A percentile compares a stretch with the other conserved stretches of the same genome.
phyloP scores from a whole-genome alignment of 2,113 vertebrate species.

The Brienomyrus brachyistius region DNA sequence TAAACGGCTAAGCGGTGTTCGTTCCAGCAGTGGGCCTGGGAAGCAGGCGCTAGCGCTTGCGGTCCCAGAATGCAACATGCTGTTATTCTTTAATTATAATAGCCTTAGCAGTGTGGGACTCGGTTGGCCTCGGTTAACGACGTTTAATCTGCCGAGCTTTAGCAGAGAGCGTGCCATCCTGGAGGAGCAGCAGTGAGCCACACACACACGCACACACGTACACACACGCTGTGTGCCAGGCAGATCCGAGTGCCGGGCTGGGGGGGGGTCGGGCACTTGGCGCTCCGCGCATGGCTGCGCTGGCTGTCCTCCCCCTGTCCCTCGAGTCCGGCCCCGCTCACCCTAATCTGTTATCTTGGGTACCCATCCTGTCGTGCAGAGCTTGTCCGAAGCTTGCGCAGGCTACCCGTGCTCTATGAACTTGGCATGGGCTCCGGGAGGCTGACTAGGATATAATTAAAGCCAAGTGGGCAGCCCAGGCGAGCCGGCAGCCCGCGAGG shows the following conservation, averaged over 20 bases:
- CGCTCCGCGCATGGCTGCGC: not conserved
- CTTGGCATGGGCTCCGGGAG: constrained; percentile 64
- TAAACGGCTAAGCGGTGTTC: constrained; percentile 28
- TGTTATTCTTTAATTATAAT: constrained; percentile 79
- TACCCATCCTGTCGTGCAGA: constrained; percentile 60
- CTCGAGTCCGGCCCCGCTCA: constrained; percentile 50
- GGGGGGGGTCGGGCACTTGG: not conserved
- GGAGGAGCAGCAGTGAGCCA: constrained; percentile 58
- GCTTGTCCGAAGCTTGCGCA: constrained; percentile 73
- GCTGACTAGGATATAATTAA: constrained; percentile 83
- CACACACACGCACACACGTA: constrained; percentile 36
- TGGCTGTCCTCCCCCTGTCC: constrained; percentile 18
- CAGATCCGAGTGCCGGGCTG: not conserved
- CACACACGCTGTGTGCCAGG: constrained; percentile 27
- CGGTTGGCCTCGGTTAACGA: constrained; percentile 55
- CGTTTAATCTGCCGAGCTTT: constrained; percentile 64
- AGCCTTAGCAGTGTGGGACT: constrained; percentile 57
- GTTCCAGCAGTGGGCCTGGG: constrained; percentile 51
- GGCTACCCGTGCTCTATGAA: constrained; percentile 66
- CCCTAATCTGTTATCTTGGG: not conserved
- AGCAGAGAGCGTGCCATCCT: constrained; percentile 53
- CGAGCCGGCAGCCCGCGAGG: constrained; percentile 83
- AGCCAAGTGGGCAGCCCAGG: constrained; percentile 54
- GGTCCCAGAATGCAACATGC: constrained; percentile 58
- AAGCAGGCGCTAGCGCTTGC: constrained; percentile 72